These are phyloP conservation scores for Drosophila saltans DNA, from an alignment of 1,140 invertebrate genomes.

Conservation along the genomic window DNA sequence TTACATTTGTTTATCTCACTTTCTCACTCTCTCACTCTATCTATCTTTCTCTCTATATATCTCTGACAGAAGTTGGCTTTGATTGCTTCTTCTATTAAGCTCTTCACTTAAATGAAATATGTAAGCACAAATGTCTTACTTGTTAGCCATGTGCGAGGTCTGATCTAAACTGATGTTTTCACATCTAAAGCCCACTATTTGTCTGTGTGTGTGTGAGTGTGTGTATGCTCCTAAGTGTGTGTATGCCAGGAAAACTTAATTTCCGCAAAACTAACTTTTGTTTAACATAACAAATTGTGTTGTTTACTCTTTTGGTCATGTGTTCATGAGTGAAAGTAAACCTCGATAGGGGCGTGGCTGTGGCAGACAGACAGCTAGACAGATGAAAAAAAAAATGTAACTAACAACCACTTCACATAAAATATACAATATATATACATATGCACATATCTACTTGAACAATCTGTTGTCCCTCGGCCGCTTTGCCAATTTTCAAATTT, in stretches of 20 bases:
- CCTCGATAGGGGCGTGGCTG: constrained; percentile 35
- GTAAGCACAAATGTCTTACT: constrained; percentile 61
- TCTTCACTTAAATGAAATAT: constrained; percentile 64
- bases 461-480: constrained; percentile 28
- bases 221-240: constrained; percentile 48
- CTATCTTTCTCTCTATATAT: background rate
- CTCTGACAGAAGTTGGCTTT: background rate
- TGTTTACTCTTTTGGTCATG: constrained; percentile 70
- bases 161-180: constrained; percentile 21
- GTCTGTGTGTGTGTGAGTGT: constrained; percentile 3
- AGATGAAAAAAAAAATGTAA: background rate
- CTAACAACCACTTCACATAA: background rate
- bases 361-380: constrained; percentile 22
- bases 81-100: constrained; percentile 5
- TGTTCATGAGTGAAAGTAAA: constrained; percentile 53
- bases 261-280: constrained; percentile 81
- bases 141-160: constrained; percentile 34
- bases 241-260: constrained; percentile 75
- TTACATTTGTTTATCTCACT: constrained; percentile 62
- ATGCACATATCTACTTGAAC: background rate
- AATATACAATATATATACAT: background rate
- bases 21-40: constrained; percentile 10
- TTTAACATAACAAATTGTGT: constrained; percentile 81
- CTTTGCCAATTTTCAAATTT: constrained; percentile 36
- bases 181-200: background rate